Evolutionary conservation across 2,797 vertebrate genomes (phyloP), one percentile per base, ranked within the genome.

Genomic region (Notoglanidium macrostoma): DNA sequence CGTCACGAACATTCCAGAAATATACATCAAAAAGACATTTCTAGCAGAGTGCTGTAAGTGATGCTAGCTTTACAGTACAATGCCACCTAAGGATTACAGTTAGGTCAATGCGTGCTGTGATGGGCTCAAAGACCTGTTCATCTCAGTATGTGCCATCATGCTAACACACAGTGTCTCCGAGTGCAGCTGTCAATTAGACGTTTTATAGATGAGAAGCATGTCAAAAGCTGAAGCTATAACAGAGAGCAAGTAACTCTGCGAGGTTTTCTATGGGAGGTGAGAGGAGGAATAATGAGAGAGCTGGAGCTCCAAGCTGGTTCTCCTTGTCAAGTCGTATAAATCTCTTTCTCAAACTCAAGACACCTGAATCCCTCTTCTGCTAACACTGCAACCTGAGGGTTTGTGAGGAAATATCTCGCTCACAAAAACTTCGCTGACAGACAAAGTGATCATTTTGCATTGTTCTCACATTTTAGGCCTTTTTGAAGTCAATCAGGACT

Each of bases 251-350:
- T 67, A 59, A 78, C 68, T 88, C 81, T 32, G 84, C 73, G 76
- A 46, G 54, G 3, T 79, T 88, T 89, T 67, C 19, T 55, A 84
- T 26, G 55, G 78, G 87, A 67, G 61, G 44, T 70, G 54, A 87
- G 82, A 74, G 29, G 67, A 49, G 35, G 40, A 79, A 88, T 79
- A 85, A 80, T 59, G 65, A 81, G 73, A 85, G 59, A 35, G 85
- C 29, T 78, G n/a, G 40, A 40, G 84, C 83, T 90, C 82, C 40
- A 81, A 87, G 57, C 81, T 59, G 12, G 57, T 68, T 73, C 81
- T 73, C 63, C 57, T 76, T 90, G 90, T 89, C 89, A 90, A 86
- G 88, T 78, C 57, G 57, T 70, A 87, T 90, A 90, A 82, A 89
- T 72, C 61, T 87, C 81, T 82, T 87, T 87, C 83, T 85, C 46